These are phyloP conservation scores for Sebastes hopkinsi DNA, from an alignment of 2,797 vertebrate species.

Conservation along the genomic window DNA sequence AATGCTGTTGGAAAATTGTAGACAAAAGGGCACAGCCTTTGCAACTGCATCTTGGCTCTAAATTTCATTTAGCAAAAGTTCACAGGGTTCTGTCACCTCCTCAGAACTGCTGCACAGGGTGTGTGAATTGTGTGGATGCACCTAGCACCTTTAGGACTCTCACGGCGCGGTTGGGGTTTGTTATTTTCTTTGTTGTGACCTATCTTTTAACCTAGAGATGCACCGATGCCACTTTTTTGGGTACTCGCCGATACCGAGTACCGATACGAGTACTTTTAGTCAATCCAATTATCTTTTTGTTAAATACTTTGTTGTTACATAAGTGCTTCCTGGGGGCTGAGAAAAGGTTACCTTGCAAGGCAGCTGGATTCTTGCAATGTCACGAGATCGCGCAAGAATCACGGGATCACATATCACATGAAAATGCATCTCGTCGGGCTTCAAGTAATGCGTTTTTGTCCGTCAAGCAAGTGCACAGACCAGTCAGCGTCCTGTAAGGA, in stretches of 20 bases:
- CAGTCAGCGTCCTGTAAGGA: too few relatives aligned
- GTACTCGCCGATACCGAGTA: too few relatives aligned
- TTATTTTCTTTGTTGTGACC: not conserved
- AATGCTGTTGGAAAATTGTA: not conserved
- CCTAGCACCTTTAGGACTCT: not conserved
- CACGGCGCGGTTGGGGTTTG: not conserved
- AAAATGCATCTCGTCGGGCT: too few relatives aligned
- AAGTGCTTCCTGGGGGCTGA: not conserved
- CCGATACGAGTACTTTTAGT: too few relatives aligned
- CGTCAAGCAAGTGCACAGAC: too few relatives aligned
- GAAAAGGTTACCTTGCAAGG: too few relatives aligned
- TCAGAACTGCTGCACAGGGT: not conserved
- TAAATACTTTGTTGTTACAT: not conserved
- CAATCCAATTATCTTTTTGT: not conserved
- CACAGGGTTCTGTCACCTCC: not conserved
- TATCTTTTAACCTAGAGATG: not conserved
- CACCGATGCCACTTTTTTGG: too few relatives aligned
- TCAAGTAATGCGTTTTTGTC: too few relatives aligned
- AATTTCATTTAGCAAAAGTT: not conserved
- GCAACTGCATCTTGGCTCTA: not conserved
- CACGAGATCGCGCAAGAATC: too few relatives aligned
- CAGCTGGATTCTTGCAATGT: too few relatives aligned
- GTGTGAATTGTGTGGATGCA: not conserved
- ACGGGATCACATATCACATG: too few relatives aligned
- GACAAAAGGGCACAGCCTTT: not conserved